These are phyloP conservation scores for Capromys pilorides DNA, from an alignment of 2,797 vertebrate genomes.

Conservation along the genomic window DNA sequence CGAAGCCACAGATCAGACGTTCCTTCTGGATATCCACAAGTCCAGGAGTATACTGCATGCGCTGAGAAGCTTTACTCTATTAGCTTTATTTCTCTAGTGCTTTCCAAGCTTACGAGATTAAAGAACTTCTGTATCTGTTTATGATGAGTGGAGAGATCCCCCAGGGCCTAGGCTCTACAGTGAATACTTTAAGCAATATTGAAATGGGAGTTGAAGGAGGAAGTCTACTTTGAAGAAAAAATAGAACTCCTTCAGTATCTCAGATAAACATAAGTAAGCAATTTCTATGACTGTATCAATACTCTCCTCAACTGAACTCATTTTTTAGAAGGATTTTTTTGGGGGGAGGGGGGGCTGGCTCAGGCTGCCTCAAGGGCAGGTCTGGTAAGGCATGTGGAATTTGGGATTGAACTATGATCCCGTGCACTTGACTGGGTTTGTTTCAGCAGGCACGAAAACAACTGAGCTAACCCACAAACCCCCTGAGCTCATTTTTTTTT, in stretches of 20 bases:
- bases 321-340: neutral
- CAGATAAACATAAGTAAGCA: neutral
- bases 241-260: neutral
- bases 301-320: neutral
- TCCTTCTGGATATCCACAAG: neutral
- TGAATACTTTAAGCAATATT: conserved; percentile 15
- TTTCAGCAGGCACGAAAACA: too few relatives aligned
- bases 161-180: neutral
- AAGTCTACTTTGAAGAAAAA: neutral
- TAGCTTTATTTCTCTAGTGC: neutral
- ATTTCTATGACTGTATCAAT: neutral
- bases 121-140: neutral
- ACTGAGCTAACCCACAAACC: too few relatives aligned
- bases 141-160: neutral
- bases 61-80: neutral
- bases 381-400: too few relatives aligned
- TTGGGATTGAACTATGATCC: too few relatives aligned
- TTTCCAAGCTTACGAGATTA: neutral
- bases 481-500: neutral
- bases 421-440: too few relatives aligned
- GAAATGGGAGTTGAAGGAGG: neutral
- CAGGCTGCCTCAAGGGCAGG: too few relatives aligned
- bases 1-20: neutral
- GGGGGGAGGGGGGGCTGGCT: too few relatives aligned
- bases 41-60: neutral